Base-by-base conservation (phyloP, 2,113 vertebrate genomes). In the Chloropsis cyanopogon region DNA sequence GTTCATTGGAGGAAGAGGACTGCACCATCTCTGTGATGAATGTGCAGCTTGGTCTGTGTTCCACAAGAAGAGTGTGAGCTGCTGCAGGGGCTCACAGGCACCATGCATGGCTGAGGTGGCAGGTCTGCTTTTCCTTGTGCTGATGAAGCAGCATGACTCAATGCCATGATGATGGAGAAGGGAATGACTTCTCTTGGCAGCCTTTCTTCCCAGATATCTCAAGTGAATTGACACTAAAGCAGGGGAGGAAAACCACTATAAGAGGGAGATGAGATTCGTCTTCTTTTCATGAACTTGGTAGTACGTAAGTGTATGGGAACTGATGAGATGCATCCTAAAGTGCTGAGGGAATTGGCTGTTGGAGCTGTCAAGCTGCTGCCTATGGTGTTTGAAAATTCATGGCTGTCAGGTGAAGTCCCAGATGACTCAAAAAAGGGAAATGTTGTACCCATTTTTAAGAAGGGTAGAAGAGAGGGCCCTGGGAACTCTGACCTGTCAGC, bases 141-240 rank as follows among this genome's bases (percentile, higher is more conserved):
- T 7, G 5, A 2, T 60, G n/a, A n/a, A 63, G 31, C 1, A 57
- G 26, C 29, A 41, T 1, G 1, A 46, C 47, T 63, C 25, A 2
- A 2, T 35, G 18, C 31, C 14, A 7, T 7, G 3, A 5, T 77
- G 49, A 53, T 46, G n/a, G 53, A 82, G 25, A 31, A 87, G 28
- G 12, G 28, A 66, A 59, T 59, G 28, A n/a, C 24, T 33, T 52
- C 22, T 57, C 10, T 56, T 66, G 20, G 13, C 23, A 83, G 4
- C 3, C 10, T 71, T 46, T 82, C 33, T 65, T 75, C 53, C 15
- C 2, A 3, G 20, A 20, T 37, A 10, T 47, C 8, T 75, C 0
- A 0, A 86, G 28, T 25, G 23, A 24, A 28, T 14, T 41, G 29
- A 22, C 23, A 13, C 8, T 42, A 56, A 49, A 41, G 17, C 12